Base-by-base conservation (phyloP, 2,797 vertebrate species). In the Phalanger gymnotis region DNA sequence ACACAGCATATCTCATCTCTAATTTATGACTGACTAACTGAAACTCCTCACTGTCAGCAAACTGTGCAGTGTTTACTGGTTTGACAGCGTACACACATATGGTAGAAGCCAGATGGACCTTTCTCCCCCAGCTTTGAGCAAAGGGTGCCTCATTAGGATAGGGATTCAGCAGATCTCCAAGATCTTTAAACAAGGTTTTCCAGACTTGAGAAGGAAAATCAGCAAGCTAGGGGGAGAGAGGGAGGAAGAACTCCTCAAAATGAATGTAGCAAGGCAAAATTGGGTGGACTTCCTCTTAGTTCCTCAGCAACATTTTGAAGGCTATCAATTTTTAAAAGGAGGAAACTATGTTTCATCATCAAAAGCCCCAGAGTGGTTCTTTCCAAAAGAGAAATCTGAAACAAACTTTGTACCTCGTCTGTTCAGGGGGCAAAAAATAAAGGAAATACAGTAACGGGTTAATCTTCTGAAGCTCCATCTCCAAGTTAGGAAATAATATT, bases 41-140 rank as follows among this genome's bases (percentile, higher is more conserved):
- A 98, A 98, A 98, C 97, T 97, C 98, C 98, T 98, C 98, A 94
- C 98, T 54, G 96, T 90, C 95, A 98, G 98, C 98, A 98, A 98
- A 96, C 97, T 98, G 95, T 96, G 98, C 98, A 96, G 98, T 98
- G 98, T 98, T 98, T 98, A 98, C 98, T 98, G 98, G 97, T 98
- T 98, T 98, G 98, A 96, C 97, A 98, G 98, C 97, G 98, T 98
- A 98, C 98, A 98, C 98, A 99, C 98, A 99, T 98, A 99, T 99
- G 99, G 98, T 98, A 98, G 97, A 98, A 98, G 98, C 98, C 98
- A 99, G 98, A 99, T 99, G 98, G 99, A 98, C 98, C 98, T 98
- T 98, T 87, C 98, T 98, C 98, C 98, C 98, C 98, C 98, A 98
- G 98, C 98, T 98, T 98, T 96, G 95, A 98, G 98, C 98, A 98